Percentiles rank a stretch among this genome's conserved stretches.
These are phyloP conservation scores for Microcebus ravelobensis DNA, from an alignment of 2,113 vertebrate species.

Conservation along the genomic window DNA sequence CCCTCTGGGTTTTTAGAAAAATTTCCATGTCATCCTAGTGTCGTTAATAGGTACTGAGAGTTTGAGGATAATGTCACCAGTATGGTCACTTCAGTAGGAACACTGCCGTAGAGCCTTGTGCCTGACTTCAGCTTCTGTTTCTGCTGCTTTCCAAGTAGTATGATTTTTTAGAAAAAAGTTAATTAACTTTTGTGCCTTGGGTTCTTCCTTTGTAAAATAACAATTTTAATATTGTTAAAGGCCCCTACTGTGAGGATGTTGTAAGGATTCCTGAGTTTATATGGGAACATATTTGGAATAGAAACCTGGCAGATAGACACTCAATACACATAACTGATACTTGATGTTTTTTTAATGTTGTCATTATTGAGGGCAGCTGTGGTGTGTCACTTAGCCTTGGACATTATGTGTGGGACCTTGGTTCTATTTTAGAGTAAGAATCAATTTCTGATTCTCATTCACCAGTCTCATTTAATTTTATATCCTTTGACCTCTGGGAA, in stretches of 20 bases:
- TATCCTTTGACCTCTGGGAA: not conserved
- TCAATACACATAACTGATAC: not conserved
- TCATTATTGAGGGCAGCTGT: not conserved
- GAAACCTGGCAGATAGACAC: not conserved
- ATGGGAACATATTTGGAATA: not conserved
- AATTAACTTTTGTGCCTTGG: not conserved
- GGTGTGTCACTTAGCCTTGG: not conserved
- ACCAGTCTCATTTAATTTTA: constrained; percentile 6
- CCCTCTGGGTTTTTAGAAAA: not conserved
- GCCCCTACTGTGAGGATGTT: not conserved
- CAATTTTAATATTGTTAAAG: not conserved
- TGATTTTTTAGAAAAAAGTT: not conserved
- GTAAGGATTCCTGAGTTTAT: not conserved
- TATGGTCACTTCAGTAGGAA: not conserved
- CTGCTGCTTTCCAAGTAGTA: not conserved
- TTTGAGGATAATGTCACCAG: not conserved
- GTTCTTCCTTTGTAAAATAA: not conserved
- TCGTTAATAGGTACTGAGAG: not conserved
- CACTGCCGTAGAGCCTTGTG: not conserved
- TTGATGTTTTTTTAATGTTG: not conserved
- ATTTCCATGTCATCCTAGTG: not conserved
- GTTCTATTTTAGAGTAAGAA: constrained; percentile 30
- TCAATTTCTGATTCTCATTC: constrained; percentile 30
- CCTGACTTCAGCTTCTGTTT: not conserved
- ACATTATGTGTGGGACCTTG: not conserved